These are phyloP conservation scores for Phyllotreta cruciferae DNA, from an alignment of 2,888 invertebrate species.

Conservation along the genomic window DNA sequence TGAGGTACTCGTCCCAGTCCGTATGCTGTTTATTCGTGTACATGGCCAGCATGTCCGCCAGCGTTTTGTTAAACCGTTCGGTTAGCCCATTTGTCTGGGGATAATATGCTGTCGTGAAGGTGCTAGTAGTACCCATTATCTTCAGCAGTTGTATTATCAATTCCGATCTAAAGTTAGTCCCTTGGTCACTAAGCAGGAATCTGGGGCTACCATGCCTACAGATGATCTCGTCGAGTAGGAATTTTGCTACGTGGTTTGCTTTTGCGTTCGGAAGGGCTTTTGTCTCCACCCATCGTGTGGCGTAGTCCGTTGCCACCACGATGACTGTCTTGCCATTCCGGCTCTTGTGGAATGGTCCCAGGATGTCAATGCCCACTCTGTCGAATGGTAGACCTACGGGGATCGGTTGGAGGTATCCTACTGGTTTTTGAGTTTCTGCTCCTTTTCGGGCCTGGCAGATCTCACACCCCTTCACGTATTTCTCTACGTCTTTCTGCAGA, in stretches of 20 bases:
- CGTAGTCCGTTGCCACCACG: conserved; percentile 46
- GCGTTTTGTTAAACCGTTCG: conserved; percentile 42
- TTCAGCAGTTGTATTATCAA: too few relatives aligned
- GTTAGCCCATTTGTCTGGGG: conserved; percentile 36
- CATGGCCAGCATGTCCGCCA: conserved; percentile 38
- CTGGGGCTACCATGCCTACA: not conserved
- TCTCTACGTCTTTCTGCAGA: conserved; percentile 31
- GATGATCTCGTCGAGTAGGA: not conserved
- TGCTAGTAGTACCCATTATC: too few relatives aligned
- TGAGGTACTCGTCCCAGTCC: conserved; percentile 29
- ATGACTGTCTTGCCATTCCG: conserved; percentile 41
- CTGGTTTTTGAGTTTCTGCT: too few relatives aligned
- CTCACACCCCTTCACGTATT: conserved; percentile 37
- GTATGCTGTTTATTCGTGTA: conserved; percentile 36
- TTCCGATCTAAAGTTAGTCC: not conserved
- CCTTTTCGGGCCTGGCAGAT: not conserved
- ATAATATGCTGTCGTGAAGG: conserved; percentile 33
- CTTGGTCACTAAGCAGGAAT: not conserved
- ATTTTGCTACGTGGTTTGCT: not conserved
- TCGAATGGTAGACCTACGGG: conserved; percentile 34
- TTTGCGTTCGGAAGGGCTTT: not conserved
- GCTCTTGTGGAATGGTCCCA: conserved; percentile 43
- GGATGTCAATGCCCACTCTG: conserved; percentile 38
- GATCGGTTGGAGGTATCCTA: conserved; percentile 21
- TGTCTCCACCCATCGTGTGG: conserved; percentile 30